phyloP scores from a whole-genome alignment of 2,113 vertebrate genomes.

The Mormyrus iriodes region DNA sequence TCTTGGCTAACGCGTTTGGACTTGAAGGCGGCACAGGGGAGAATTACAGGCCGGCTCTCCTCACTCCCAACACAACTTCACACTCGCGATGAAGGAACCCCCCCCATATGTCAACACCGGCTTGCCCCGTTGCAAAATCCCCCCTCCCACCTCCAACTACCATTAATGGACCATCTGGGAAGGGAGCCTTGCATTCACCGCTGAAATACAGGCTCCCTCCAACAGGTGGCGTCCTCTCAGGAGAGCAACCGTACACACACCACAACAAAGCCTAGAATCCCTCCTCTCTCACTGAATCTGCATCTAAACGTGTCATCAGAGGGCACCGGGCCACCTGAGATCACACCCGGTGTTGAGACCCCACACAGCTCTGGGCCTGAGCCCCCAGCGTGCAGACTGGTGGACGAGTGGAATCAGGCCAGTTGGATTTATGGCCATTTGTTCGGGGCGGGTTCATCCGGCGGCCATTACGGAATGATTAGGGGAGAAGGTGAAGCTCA shows the following conservation, averaged over 20 bases:
- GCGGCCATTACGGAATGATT: conserved; percentile 99
- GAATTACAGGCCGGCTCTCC: conserved; percentile 5
- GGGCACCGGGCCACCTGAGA: conserved; percentile 47
- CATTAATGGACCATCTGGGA: conserved; percentile 28
- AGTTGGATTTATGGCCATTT: conserved; percentile 95
- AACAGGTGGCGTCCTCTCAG: conserved; percentile 31
- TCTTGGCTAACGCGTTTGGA: conserved; percentile 25
- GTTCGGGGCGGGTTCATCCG: conserved; percentile 98
- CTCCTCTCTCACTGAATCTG: neutral
- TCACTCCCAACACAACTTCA: conserved; percentile 12
- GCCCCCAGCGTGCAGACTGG: conserved; percentile 63
- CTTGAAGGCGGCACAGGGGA: conserved; percentile 22
- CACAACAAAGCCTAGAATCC: conserved; percentile 23
- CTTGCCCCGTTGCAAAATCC: neutral
- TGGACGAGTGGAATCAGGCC: conserved; percentile 72
- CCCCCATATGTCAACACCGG: conserved; percentile 11
- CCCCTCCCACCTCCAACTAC: neutral
- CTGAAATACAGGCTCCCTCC: conserved; percentile 37
- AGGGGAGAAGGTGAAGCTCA: conserved; percentile 99
- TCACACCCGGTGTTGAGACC: conserved; percentile 46
- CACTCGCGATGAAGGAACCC: neutral
- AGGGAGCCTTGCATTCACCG: conserved; percentile 36
- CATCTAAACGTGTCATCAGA: neutral
- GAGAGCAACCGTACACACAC: conserved; percentile 28
- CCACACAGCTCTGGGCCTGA: conserved; percentile 47